These are phyloP conservation scores for Aptenodytes forsteri DNA, from an alignment of 2,113 vertebrate species.

Conservation along the genomic window DNA sequence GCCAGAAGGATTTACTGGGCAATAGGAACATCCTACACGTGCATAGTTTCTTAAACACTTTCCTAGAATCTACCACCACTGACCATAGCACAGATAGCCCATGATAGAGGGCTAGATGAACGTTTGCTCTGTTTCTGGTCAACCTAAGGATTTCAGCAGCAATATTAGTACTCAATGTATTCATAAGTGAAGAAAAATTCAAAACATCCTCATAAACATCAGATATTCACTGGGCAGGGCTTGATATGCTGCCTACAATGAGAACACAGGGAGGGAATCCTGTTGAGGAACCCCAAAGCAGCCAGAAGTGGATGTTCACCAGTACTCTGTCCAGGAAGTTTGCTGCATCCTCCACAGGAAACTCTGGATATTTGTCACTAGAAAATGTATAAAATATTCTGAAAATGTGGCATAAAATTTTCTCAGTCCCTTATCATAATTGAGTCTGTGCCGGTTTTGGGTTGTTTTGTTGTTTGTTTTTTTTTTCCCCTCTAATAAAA, in stretches of 20 bases:
- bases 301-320: not conserved
- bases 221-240: not conserved
- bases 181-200: rapidly evolving
- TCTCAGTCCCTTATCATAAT: not conserved
- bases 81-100: not conserved
- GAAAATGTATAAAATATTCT: not conserved
- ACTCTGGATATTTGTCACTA: not conserved
- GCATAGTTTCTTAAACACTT: not conserved
- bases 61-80: not conserved
- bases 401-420: not conserved
- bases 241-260: not conserved
- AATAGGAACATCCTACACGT: not conserved
- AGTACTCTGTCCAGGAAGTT: not conserved
- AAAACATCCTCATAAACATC: not conserved
- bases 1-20: not conserved
- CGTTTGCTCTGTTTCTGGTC: not conserved
- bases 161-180: not conserved
- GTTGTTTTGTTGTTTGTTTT: not conserved
- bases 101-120: rapidly evolving
- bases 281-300: not conserved
- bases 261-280: not conserved
- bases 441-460: not conserved
- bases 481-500: not conserved
- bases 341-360: not conserved
- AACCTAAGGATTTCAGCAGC: not conserved